phyloP scores from a whole-genome alignment of 2,888 invertebrate species.

The Eumacrocentrus americanus region DNA sequence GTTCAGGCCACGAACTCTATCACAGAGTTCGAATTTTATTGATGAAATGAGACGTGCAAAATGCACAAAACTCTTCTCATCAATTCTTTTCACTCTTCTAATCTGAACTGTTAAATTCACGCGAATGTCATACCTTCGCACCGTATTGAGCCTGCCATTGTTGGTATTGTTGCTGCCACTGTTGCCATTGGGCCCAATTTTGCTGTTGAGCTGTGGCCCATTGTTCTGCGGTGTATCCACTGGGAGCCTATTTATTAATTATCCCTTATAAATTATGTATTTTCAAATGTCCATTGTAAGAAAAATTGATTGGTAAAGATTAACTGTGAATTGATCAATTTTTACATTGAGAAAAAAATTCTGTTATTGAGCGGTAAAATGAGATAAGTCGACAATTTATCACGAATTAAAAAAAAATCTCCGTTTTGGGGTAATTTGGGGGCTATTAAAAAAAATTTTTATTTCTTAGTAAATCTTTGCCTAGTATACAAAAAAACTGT shows the following conservation, averaged over 20 bases:
- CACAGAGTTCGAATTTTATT: no score
- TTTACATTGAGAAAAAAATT: no score
- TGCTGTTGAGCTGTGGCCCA: conserved; percentile 75
- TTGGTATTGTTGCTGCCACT: conserved; percentile 79
- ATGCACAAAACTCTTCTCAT: no score
- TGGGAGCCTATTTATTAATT: conserved; percentile 50
- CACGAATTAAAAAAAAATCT: no score
- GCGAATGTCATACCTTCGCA: conserved; percentile 66
- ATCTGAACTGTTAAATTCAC: background rate
- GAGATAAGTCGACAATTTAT: no score
- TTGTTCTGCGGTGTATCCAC: conserved; percentile 69
- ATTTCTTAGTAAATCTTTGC: no score
- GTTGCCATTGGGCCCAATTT: conserved; percentile 77
- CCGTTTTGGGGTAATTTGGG: no score
- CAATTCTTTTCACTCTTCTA: background rate
- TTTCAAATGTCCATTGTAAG: background rate
- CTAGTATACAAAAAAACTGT: no score
- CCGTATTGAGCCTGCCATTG: conserved; percentile 80
- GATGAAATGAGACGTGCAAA: no score
- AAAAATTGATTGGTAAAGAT: conserved; percentile 3
- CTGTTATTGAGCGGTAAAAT: no score
- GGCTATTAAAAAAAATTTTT: no score
- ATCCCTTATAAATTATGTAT: conserved; percentile 9
- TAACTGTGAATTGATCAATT: no score
- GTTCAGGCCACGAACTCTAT: conserved; percentile 17